Evolutionary conservation across 2,113 vertebrate genomes (phyloP), one percentile per base, ranked within the genome.

Genomic region (Patagioenas fasciata): DNA sequence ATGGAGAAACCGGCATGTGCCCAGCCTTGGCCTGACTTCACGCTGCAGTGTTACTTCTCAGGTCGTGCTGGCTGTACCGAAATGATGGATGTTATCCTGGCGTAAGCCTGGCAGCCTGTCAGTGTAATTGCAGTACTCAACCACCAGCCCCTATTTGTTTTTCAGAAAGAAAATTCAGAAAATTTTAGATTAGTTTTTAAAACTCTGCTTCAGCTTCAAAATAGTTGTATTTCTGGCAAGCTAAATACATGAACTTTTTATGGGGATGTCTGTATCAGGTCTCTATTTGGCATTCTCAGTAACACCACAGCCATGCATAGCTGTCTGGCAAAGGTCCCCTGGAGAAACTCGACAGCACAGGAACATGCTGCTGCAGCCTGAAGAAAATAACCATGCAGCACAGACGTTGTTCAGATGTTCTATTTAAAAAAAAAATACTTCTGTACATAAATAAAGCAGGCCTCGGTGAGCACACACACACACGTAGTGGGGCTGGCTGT

Each of bases 1-100:
- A 32, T 32, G 24, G 48, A 90, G 61, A 53, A 58, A 24, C 12
- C 0, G 0, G 34, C 12, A 8, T 10, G 44, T 50, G 50, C 51
- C 86, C 56, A 70, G 69, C 77, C 85, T 73, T 48, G 80, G 34
- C 65, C 38, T 56, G 80, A 73, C 34, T 69, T 78, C 3, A 2
- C 0, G 0, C 48, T 81, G 53, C 29, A 67, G 15, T 1, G 0
- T 60, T 31, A 15, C 15, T n/a, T 44, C 70, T 94, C 42, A 34
- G 86, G 44, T 54, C 1, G 0, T 23, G 62, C 24, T 1, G 10
- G 78, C 67, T 3, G 0, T 6, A 25, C 47, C 4, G 7, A 77
- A 82, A 72, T 54, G 70, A 69, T 20, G 57, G 87, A 56, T 75
- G 38, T 29, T 44, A 9, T 3, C 61, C 70, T 53, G 47, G 25